phyloP scores from a whole-genome alignment of 2,797 vertebrate species.

The Xiphophorus birchmanni region DNA sequence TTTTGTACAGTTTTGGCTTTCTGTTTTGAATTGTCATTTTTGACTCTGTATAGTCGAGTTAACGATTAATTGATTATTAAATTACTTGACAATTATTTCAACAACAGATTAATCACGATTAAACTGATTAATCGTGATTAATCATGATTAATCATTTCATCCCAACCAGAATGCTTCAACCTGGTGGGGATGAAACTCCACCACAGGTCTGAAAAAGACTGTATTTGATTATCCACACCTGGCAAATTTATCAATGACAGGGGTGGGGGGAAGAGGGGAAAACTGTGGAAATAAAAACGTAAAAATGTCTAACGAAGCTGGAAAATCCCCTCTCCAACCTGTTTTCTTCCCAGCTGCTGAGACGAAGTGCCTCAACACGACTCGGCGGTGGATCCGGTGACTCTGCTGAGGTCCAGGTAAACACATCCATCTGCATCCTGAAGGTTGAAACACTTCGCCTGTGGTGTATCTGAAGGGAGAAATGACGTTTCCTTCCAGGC shows the following conservation, averaged over 20 bases:
- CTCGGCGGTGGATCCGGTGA: conserved; percentile 91
- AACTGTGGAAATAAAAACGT: not conserved
- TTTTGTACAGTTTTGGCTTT: too few relatives aligned
- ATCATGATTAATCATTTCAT: too few relatives aligned
- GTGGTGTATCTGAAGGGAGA: not conserved
- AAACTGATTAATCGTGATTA: too few relatives aligned
- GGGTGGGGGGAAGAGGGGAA: not conserved
- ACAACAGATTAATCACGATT: too few relatives aligned
- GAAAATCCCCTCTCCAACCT: not conserved
- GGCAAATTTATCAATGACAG: not conserved
- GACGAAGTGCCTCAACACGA: conserved; percentile 91
- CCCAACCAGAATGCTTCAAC: not conserved
- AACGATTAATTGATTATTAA: too few relatives aligned
- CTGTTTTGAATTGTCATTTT: too few relatives aligned
- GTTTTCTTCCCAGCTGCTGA: conserved; percentile 87
- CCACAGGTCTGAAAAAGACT: not conserved
- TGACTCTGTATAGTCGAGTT: too few relatives aligned
- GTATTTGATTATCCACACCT: not conserved
- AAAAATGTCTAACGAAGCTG: not conserved
- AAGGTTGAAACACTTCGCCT: not conserved
- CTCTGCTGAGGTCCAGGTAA: conserved; percentile 92
- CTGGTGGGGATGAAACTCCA: not conserved
- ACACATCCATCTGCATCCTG: not conserved
- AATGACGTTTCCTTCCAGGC: conserved; percentile 66
- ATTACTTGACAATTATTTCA: too few relatives aligned